Evolutionary conservation across 1,140 invertebrate species (phyloP), one percentile per base, ranked within the genome.

Genomic region (Delia radicum): DNA sequence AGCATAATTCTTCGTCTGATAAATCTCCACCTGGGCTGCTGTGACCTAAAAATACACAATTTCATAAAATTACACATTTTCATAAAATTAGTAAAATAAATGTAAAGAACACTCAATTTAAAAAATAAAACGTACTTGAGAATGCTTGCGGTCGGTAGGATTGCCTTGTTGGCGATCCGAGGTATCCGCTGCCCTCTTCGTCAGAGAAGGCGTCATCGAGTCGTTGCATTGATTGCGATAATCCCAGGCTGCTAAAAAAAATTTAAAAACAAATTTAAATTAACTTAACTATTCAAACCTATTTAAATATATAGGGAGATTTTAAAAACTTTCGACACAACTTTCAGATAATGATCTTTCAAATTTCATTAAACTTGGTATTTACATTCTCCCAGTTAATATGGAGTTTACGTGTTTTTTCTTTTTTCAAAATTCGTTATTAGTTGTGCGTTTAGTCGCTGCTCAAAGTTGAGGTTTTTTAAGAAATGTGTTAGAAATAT

Each of bases 1-100:
- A 79, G 87, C 88, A 89, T 89, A 90, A 69, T 89, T 89, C 89
- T 88, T 89, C 89, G 89, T 90, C 89, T 89, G 89, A 89, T 89
- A 90, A 85, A 89, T 89, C 89, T 90, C 89, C 89, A 90, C 85
- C 85, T 86, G 85, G 85, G 85, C 85, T 86, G 83, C 85, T 85
- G 85, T 86, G 83, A 85, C 83, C 83, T 86, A 6, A n/a, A 6
- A 8, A 63, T 3, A 73, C 13, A 73, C 62, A 21, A 29, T 21
- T 0, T 29, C 42, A 24, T 65, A 63, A 61, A 65, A 48, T 62
- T 42, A 18, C 2, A 65, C 26, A 21, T 72, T 72, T 10, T 37
- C 15, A 37, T 12, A 33, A 33, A 3, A 33, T 33, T 2, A 6
- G 5, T 31, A 4, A 62, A 74, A 18, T 55, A 6, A 15, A 21